Conservation (phyloP, 1,140 invertebrate species). For the Cyclina sinensis region DNA sequence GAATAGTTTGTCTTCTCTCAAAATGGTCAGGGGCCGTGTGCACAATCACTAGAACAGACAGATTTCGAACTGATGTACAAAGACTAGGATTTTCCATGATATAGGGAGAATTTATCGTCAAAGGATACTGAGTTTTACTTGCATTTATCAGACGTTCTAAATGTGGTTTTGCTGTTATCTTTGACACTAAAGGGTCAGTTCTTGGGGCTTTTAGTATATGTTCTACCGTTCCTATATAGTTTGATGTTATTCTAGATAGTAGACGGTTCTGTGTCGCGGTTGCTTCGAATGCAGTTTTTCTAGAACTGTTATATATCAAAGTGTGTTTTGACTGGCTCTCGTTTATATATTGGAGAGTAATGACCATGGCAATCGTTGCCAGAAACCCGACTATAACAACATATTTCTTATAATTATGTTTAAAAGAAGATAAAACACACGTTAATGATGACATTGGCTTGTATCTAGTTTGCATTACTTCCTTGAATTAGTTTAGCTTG, state of each 20-base stretch:
- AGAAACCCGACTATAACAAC: neutral
- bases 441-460: neutral
- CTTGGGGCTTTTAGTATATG: too few species aligned
- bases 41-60: constrained; percentile 79
- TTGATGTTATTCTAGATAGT: neutral
- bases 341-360: constrained; percentile 9
- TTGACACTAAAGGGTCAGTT: neutral
- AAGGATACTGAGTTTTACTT: constrained; percentile 64
- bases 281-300: neutral
- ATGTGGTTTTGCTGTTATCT: constrained; percentile 10
- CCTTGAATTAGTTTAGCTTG: too few species aligned
- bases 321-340: neutral
- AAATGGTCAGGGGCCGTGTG: constrained; percentile 80
- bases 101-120: constrained; percentile 68
- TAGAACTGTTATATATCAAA: neutral
- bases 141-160: constrained; percentile 14
- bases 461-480: neutral
- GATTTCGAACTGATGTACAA: constrained; percentile 68
- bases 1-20: constrained; percentile 73
- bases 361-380: neutral
- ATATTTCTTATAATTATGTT: neutral
- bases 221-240: neutral
- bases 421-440: neutral
- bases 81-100: constrained; percentile 74
- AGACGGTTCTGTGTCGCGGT: neutral